These are phyloP conservation scores for Lepilemur ruficaudatus DNA, from an alignment of 2,797 vertebrate species.

Conservation along the genomic window DNA sequence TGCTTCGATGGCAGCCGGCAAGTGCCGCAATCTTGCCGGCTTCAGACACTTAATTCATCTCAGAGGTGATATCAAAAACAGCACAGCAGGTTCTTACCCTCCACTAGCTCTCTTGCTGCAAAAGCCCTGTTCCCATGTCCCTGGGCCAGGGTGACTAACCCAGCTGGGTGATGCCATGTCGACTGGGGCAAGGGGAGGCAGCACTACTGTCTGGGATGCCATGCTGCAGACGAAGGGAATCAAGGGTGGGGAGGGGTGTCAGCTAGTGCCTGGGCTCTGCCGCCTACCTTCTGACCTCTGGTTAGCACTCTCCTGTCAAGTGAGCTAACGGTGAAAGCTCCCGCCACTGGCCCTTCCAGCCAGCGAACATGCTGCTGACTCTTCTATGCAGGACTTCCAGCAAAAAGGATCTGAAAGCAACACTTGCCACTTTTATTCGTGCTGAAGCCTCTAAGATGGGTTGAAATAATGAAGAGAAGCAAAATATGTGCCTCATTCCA, in stretches of 20 bases:
- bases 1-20: conserved; percentile 42
- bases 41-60: conserved; percentile 56
- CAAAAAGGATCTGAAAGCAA: neutral
- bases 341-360: neutral
- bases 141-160: neutral
- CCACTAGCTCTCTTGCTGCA: neutral
- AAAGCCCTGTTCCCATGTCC: neutral
- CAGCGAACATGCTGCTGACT: neutral
- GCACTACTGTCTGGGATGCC: no score
- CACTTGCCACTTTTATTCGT: neutral
- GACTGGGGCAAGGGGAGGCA: no score
- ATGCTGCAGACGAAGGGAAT: neutral
- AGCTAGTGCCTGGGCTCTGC: neutral
- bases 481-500: neutral
- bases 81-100: neutral
- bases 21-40: conserved; percentile 48
- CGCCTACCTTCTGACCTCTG: neutral
- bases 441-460: neutral
- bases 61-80: neutral
- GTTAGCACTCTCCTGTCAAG: neutral
- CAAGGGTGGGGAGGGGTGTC: rapidly evolving
- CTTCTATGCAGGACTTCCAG: neutral
- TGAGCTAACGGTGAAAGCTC: rapidly evolving
- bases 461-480: neutral
- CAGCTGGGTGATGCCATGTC: neutral